Evolutionary conservation across 2,797 vertebrate species (phyloP).

Genomic region (Streptopelia turtur): DNA sequence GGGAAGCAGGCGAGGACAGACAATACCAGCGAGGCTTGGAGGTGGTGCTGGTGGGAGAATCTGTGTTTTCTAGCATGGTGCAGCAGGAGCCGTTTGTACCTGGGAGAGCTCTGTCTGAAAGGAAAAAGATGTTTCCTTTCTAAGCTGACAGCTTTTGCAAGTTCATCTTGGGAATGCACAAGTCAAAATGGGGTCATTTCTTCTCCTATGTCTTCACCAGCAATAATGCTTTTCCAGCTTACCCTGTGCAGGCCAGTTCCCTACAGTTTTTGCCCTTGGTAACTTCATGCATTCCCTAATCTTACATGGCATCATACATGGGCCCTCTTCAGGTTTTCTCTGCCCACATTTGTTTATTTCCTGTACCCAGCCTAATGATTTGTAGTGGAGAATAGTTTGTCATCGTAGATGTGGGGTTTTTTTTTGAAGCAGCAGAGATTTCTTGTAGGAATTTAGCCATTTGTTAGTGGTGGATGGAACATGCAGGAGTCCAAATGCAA

Average conservation of each 20-base stretch:
- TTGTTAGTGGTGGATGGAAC: neutral
- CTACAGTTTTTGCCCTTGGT: neutral
- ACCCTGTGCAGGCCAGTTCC: neutral
- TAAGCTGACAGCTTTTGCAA: neutral
- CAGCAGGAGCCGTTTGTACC: neutral
- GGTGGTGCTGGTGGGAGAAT: neutral
- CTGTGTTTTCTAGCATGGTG: neutral
- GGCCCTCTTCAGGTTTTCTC: neutral
- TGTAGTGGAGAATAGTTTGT: neutral
- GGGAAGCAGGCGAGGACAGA: neutral
- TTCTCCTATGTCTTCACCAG: neutral
- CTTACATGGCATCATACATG: neutral
- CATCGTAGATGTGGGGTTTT: neutral
- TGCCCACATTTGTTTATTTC: neutral
- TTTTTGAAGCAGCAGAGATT: neutral
- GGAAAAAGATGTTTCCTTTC: conserved; percentile 1
- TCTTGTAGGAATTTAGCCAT: neutral
- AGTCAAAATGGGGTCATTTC: neutral
- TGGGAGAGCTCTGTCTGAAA: neutral
- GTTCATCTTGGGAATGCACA: neutral
- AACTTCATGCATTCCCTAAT: fast-evolving
- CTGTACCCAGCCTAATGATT: fast-evolving
- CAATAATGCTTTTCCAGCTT: neutral
- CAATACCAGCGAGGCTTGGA: neutral
- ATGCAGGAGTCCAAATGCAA: fast-evolving